These are phyloP conservation scores for Orchestes rusci DNA, from an alignment of 2,888 invertebrate species.

Conservation along the genomic window DNA sequence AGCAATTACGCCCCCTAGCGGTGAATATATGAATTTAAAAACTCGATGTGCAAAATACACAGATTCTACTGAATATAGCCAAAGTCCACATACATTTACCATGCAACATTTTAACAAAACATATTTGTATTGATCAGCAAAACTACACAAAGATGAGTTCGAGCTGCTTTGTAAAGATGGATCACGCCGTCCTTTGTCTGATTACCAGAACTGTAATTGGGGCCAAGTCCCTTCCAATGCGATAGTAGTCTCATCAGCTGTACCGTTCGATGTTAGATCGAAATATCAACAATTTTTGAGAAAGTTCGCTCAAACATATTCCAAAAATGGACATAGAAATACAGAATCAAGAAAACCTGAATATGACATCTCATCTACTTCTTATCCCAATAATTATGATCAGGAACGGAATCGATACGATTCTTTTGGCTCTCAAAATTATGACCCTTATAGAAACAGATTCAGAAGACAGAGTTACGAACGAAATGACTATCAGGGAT, in stretches of 20 bases:
- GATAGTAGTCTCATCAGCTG: slow-evolving; percentile 78
- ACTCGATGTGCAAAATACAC: too few species aligned
- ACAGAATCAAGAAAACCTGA: slow-evolving; percentile 7
- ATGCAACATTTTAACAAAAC: too few species aligned
- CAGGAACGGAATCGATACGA: slow-evolving; percentile 25
- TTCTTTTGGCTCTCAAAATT: slow-evolving; percentile 33
- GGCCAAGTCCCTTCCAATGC: slow-evolving; percentile 78
- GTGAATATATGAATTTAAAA: too few species aligned
- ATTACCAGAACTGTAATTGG: slow-evolving; percentile 77
- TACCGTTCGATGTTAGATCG: slow-evolving; percentile 49
- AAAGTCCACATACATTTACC: too few species aligned
- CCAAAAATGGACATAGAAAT: slow-evolving; percentile 10
- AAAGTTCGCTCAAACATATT: slow-evolving; percentile 49
- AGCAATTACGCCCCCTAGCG: too few species aligned
- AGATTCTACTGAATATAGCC: too few species aligned
- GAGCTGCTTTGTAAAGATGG: slow-evolving; percentile 80
- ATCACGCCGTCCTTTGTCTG: slow-evolving; percentile 56
- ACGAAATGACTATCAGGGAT: neutral
- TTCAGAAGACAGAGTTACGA: slow-evolving; percentile 32
- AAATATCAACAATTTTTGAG: slow-evolving; percentile 60
- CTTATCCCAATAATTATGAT: slow-evolving; percentile 1
- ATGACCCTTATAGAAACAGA: slow-evolving; percentile 31
- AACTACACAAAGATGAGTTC: too few species aligned
- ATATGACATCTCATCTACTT: slow-evolving; percentile 17
- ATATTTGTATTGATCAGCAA: too few species aligned